Evolutionary conservation across 2,113 vertebrate species (phyloP), one percentile per base, ranked within the genome.

Genomic region (Gadus macrocephalus): DNA sequence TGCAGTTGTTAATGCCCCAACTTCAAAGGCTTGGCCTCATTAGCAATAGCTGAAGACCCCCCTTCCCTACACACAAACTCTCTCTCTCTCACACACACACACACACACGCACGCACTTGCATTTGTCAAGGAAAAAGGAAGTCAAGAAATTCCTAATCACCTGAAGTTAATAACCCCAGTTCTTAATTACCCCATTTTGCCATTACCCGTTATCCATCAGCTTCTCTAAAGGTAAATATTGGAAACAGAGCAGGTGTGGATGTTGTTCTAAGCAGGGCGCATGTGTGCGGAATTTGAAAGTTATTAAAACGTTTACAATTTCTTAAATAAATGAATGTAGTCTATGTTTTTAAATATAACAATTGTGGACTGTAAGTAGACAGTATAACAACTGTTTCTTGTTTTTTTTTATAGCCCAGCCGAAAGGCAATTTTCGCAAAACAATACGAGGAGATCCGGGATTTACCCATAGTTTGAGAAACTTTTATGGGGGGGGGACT

Each of bases 11-110:
- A 88, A 90, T 72, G 76, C 85, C 89, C 71, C 12, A 82, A 87
- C 89, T 87, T 85, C 90, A 90, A 90, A 91, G 85, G 79, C 80
- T 76, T 74, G 84, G 77, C 87, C 83, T 88, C 86, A 84, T 92
- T 91, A 92, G 90, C 89, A 90, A 91, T 83, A 89, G 88, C 89
- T 85, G 80, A 87, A 85, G 85, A 87, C 86, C 85, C 85, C 83
- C 55, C 55, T 7, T 2, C 16, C 55, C 55, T 17, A 3, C 55
- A 25, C 25, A 25, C 25, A 20, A 20, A 25, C 25, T 25, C 25
- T 25, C 25, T 15, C 55, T 2, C 38, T 8, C 38, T 4, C 38
- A 42, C 38, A 3, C 25, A 3, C 38, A 42, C 79, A 72, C 58
- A 69, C 55, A 17, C 55, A n/a, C n/a, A 88, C 77, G 76, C 79